Base-by-base conservation (phyloP, 2,888 invertebrate genomes). In the Eilema depressum region DNA sequence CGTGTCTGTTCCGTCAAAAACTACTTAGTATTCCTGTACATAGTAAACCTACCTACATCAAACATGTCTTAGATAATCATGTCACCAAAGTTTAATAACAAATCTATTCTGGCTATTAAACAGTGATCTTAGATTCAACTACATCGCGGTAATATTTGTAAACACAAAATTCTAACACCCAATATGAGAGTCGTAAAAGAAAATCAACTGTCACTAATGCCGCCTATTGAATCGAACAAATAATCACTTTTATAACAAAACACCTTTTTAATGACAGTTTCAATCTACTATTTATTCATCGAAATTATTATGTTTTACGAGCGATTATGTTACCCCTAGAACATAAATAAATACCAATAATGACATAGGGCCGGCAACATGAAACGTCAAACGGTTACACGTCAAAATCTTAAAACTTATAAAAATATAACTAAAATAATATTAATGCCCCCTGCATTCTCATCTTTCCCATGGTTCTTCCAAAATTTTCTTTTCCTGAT, bases 221-320 rank as follows among this genome's bases (percentile, higher is more conserved):
- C n/a, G 11, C 5, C n/a, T 63, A 10, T 63, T 47, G 7, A 63
- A 26, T n/a, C 28, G 26, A 11, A 30, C 17, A 41, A 59, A 60
- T 41, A 26, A 66, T 23, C 8, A 25, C 17, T 33, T 17, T 37
- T 37, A 57, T 59, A 62, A 33, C 14, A 61, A 57, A 57, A 57
- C 28, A 56, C 47, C 61, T 61, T 53, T 61, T 5, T 20, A 53
- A 67, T 30, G 30, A 81, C 75, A 77, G 70, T 77, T 73, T 64
- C 56, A 68, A 75, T 69, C 28, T 28, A 63, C 62, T 62, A 72
- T 76, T 79, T 79, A 72, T 75, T 79, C 77, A 81, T 79, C 71
- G 73, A 81, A 80, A 78, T 74, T 68, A 66, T 70, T 63, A 60
- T 73, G 70, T 74, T 79, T 81, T 75, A 79, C 81, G 74, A 75